Percentiles rank a stretch among this genome's conserved stretches.
Conservation (phyloP, 2,797 vertebrate species). For the Protosalanx chinensis region DNA sequence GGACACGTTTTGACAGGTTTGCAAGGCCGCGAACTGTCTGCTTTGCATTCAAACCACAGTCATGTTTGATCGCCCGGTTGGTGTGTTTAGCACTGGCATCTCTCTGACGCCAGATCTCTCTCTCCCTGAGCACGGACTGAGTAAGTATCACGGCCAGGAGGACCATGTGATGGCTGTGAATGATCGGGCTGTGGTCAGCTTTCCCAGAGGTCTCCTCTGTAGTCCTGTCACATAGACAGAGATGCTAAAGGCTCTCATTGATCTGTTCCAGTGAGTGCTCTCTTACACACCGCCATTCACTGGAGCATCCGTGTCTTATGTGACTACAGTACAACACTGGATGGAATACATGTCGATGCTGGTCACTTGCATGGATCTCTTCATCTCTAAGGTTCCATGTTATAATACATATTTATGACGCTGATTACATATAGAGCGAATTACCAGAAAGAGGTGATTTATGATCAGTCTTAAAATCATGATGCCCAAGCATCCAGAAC, state of each 20-base stretch:
- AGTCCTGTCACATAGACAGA: constrained; percentile 55
- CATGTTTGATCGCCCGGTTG: too few relatives aligned
- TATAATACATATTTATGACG: too few relatives aligned
- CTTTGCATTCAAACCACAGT: background rate
- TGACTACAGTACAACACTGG: constrained; percentile 8
- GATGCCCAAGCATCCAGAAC: too few relatives aligned
- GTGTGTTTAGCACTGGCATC: too few relatives aligned
- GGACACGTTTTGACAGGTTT: too few relatives aligned
- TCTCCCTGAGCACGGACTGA: constrained; percentile 33
- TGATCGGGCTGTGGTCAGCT: constrained; percentile 32
- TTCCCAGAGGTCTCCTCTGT: constrained; percentile 43
- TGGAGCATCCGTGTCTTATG: constrained; percentile 61
- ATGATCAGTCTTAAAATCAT: too few relatives aligned
- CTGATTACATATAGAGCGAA: too few relatives aligned
- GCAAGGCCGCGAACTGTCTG: background rate
- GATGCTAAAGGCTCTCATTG: constrained; percentile 61
- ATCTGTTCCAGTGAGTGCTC: constrained; percentile 58
- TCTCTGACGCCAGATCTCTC: too few relatives aligned
- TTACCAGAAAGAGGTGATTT: too few relatives aligned
- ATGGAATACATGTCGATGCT: background rate
- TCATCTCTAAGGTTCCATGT: too few relatives aligned
- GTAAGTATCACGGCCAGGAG: constrained; percentile 14
- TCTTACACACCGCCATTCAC: constrained; percentile 43
- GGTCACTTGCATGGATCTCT: background rate
- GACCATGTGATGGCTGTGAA: constrained; percentile 23